phyloP scores from a whole-genome alignment of 2,113 vertebrate species.

The Vombatus ursinus region DNA sequence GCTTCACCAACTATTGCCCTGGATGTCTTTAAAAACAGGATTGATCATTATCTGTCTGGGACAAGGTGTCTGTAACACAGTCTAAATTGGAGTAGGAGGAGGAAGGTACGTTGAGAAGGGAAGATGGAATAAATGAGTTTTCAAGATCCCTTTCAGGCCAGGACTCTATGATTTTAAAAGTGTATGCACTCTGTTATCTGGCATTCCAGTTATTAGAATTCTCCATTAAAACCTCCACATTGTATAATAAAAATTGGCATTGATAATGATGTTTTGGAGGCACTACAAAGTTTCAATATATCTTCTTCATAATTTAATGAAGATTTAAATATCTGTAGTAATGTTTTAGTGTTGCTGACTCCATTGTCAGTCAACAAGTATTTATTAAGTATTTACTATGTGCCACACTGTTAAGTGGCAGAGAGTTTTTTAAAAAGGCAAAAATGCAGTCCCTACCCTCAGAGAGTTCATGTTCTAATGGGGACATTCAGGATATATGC shows the following conservation, averaged over 20 bases:
- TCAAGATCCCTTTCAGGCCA: slow-evolving; percentile 16
- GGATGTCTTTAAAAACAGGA: background rate
- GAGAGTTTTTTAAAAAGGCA: background rate
- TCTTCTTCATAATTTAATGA: background rate
- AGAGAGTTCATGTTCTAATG: background rate
- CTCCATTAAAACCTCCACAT: background rate
- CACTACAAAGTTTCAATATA: background rate
- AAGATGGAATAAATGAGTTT: background rate
- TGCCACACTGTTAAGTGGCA: background rate
- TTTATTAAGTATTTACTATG: background rate
- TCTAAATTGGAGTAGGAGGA: background rate
- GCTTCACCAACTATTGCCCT: slow-evolving; percentile 2
- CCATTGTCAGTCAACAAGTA: background rate
- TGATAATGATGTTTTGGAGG: background rate
- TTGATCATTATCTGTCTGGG: slow-evolving; percentile 7
- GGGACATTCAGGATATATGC: background rate
- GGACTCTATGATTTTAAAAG: background rate
- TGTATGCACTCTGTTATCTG: background rate
- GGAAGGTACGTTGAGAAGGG: background rate
- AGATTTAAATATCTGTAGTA: background rate
- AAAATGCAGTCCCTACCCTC: background rate
- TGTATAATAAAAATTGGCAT: background rate
- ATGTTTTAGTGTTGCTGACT: background rate
- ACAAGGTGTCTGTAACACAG: background rate
- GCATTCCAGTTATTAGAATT: background rate